Percentiles rank a stretch among this genome's conserved stretches.
These are phyloP conservation scores for Leptodactylus fallax DNA, from an alignment of 2,797 vertebrate species.

Conservation along the genomic window DNA sequence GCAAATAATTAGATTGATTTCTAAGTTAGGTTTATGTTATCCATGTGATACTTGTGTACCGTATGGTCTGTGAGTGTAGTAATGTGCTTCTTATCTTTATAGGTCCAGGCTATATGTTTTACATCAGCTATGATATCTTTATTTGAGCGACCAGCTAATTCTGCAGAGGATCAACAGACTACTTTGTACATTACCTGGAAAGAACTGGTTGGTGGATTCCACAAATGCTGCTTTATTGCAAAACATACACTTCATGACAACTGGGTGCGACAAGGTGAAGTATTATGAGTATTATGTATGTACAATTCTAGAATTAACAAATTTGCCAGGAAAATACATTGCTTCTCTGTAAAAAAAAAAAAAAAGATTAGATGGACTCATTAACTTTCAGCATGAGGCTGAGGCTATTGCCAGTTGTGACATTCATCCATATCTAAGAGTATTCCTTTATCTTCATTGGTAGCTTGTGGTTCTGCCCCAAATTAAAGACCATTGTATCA, in stretches of 20 bases:
- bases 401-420: background rate
- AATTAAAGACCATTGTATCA: too few species aligned
- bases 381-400: background rate
- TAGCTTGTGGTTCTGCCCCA: background rate
- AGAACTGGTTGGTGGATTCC: conserved; percentile 78
- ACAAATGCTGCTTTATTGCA: conserved; percentile 76
- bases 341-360: background rate
- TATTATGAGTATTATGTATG: background rate
- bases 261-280: conserved; percentile 85
- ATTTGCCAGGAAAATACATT: background rate
- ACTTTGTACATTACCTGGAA: conserved; percentile 77
- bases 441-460: background rate
- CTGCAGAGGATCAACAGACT: conserved; percentile 70
- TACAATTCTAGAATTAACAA: background rate
- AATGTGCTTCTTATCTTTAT: conserved; percentile 54
- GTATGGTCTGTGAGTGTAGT: background rate
- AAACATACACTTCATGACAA: conserved; percentile 76
- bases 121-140: conserved; percentile 75
- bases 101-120: conserved; percentile 81
- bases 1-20: background rate
- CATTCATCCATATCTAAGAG: background rate
- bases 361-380: background rate
- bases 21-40: background rate
- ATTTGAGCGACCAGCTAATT: conserved; percentile 72
- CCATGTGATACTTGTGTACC: too few species aligned